Base-by-base conservation (phyloP, 37 sponge, comb jelly and placozoan species). In the Cladorhizidae sp. region DNA sequence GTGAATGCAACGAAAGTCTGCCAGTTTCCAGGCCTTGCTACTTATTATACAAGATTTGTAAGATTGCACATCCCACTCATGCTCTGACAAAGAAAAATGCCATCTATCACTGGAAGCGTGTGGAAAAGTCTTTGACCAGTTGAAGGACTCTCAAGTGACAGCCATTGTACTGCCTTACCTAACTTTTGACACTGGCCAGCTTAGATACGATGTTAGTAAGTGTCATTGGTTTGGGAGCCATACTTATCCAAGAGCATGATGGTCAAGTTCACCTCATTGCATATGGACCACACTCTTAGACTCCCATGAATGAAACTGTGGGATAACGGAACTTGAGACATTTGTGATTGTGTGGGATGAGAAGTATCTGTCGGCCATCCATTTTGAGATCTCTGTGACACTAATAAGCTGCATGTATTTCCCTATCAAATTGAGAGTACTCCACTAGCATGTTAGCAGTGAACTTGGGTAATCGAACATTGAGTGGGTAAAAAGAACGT, bases 241-340 rank as follows among this genome's bases (percentile, higher is more conserved):
- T 77, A 7, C 65, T 77, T 33, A 40, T 65, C 3, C 78, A 77
- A 40, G 31, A 41, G 49, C 65, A 77, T 29, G 64, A 61, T 41
- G 78, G 89, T 31, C 21, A 21, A 5, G 15, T 76, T 8, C 89
- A 83, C 64, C 91, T 87, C 9, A 45, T 86, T 1, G 91, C 91
- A 3, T 90, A 90, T 85, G 15, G 11, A 83, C 79, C 22, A 56
- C 76, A 37, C 87, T 83, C 25, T 40, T 76, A 23, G 29, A 49
- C 29, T 22, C 9, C 11, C 25, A 15, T 5, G 49, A 90, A n/a
- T n/a, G n/a, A n/a, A n/a, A n/a, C n/a, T n/a, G n/a, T 56, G 81
- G 90, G 7, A 85, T 90, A 28, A 55, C 90, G 3, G 86, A 90
- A 31, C 64, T 90, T 3, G 90, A 90, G 42, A 85, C 90, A 8